Evolutionary conservation across 2,113 vertebrate species (phyloP), one percentile per base, ranked within the genome.

Genomic region (Ophiodon elongatus): DNA sequence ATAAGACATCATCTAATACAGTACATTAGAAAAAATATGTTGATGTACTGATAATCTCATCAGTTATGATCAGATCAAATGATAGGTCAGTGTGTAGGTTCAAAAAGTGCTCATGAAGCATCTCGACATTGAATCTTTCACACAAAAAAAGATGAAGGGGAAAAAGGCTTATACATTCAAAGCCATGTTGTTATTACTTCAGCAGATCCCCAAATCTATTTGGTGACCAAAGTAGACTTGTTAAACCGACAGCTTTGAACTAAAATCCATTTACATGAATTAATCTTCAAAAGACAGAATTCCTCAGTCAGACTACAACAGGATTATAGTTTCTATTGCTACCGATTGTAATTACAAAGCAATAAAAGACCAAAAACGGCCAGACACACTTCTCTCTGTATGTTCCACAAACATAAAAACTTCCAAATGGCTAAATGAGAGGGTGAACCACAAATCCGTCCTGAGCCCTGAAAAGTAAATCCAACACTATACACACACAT

Each of bases 261-360:
- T 87, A 88, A 94, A 90, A 92, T 59, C 83, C 63, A 77, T 91
- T 95, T 84, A 76, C 79, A 85, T 56, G 73, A 87, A 86, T 83
- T 94, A 93, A 94, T 94, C 93, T 92, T 94, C 89, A 92, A 94
- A 91, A 93, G 91, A 76, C 29, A 79, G 75, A 86, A 92, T 90
- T 90, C 82, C 72, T 87, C 74, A 56, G 67, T 88, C 71, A 79
- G 69, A 67, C 83, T 78, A 71, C 70, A 86, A 82, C 73, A 57
- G 60, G 90, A 91, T 94, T 91, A 85, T 80, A 68, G 56, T 88
- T 85, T 87, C 77, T 86, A 72, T 63, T 84, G 82, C 67, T 80
- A 90, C 80, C 85, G 86, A 91, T 79, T 86, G 83, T 76, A 89
- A 95, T 92, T 89, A 87, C 67, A 68, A 85, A 90, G 87, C 71